Conservation (phyloP, 2,113 vertebrate species). For the Campylorhamphus procurvoides region DNA sequence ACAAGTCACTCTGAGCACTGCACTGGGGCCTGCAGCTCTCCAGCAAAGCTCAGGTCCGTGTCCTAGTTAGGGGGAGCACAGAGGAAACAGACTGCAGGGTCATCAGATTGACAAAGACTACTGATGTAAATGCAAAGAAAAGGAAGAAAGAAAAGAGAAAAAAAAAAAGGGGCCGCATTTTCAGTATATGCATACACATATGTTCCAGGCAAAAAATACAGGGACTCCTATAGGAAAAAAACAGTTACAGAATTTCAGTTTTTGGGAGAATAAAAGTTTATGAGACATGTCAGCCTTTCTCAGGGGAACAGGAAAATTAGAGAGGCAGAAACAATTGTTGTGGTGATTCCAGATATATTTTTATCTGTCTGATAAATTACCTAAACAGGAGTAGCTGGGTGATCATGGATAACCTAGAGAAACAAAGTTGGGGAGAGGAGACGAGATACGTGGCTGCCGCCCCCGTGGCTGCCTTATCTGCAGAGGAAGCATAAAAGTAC, state of each 20-base stretch:
- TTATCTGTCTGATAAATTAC: neutral
- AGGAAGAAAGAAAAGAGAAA: neutral
- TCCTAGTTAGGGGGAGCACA: neutral
- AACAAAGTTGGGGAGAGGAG: neutral
- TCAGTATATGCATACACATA: neutral
- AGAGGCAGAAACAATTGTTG: neutral
- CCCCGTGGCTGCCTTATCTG: neutral
- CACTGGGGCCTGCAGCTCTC: neutral
- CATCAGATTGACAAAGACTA: neutral
- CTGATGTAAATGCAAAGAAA: neutral
- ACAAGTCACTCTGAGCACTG: neutral
- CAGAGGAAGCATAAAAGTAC: neutral
- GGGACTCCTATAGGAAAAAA: neutral
- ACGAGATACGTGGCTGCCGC: neutral
- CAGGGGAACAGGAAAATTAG: neutral
- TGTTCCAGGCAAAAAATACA: neutral
- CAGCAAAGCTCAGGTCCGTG: neutral
- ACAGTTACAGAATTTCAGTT: neutral
- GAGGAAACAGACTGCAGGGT: neutral
- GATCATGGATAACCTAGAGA: neutral
- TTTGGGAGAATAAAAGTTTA: neutral
- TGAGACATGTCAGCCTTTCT: neutral
- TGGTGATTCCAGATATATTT: neutral
- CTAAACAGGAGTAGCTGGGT: neutral
- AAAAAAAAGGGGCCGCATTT: neutral